Percentiles rank a stretch among this genome's conserved stretches.
These are phyloP conservation scores for Neoaliturus tenellus DNA, from an alignment of 2,888 invertebrate species.

Conservation along the genomic window DNA sequence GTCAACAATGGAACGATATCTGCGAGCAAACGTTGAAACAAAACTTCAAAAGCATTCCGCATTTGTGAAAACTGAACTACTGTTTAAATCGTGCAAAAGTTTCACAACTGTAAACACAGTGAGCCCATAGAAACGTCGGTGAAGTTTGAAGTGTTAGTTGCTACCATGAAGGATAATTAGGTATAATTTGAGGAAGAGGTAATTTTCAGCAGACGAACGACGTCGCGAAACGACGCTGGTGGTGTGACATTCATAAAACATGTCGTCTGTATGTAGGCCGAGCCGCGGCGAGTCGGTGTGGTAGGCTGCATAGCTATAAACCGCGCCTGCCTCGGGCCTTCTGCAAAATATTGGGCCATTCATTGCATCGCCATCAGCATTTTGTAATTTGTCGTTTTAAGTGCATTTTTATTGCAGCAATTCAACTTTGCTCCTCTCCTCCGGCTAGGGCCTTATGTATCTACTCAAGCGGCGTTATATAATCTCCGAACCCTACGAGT, in stretches of 20 bases:
- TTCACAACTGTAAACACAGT: neutral
- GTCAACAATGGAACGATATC: too few species aligned
- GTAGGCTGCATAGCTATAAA: neutral
- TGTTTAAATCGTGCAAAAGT: neutral
- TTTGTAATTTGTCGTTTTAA: slow-evolving; percentile 18
- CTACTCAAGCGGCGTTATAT: too few species aligned
- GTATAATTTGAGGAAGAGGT: slow-evolving; percentile 16
- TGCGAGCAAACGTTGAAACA: too few species aligned
- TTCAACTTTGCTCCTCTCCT: neutral
- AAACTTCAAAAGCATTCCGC: too few species aligned
- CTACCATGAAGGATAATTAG: slow-evolving; percentile 12
- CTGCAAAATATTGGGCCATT: slow-evolving; percentile 1
- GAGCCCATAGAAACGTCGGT: neutral
- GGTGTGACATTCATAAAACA: slow-evolving; percentile 40
- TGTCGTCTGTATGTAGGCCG: slow-evolving; percentile 49
- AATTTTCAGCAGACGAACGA: slow-evolving; percentile 13
- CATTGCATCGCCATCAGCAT: slow-evolving; percentile 14
- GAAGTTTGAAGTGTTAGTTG: neutral
- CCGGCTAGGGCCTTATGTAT: too few species aligned
- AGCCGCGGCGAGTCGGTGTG: neutral
- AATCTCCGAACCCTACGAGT: too few species aligned
- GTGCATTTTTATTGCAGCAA: neutral
- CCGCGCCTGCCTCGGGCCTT: neutral
- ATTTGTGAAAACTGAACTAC: too few species aligned
- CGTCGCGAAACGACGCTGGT: neutral